Evolutionary conservation across 2,888 invertebrate genomes (phyloP).

Genomic region (Hermaeophaga mercurialis): DNA sequence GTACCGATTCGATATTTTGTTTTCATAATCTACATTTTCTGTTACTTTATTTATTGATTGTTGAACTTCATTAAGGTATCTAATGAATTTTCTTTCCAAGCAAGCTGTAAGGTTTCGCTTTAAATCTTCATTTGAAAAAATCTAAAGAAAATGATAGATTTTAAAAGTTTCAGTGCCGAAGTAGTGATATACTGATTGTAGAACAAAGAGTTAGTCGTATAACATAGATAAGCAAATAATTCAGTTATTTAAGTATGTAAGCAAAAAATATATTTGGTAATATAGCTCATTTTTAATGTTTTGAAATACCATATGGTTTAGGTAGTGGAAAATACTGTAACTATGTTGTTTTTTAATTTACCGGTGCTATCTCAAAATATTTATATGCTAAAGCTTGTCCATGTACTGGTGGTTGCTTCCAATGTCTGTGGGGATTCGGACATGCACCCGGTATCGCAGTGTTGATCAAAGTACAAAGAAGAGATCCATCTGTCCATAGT

Average conservation of each 20-base stretch:
- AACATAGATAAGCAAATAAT: no score
- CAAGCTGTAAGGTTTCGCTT: conserved; percentile 59
- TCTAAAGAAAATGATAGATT: conserved; percentile 57
- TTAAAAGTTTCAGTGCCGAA: no score
- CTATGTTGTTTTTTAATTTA: no score
- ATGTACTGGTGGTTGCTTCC: conserved; percentile 60
- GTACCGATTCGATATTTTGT: conserved; percentile 57
- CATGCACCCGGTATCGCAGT: conserved; percentile 66
- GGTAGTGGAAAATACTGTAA: no score
- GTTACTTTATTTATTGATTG: conserved; percentile 45
- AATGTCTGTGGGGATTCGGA: conserved; percentile 60
- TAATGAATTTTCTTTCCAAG: conserved; percentile 64
- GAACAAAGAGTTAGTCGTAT: no score
- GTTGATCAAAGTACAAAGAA: conserved; percentile 65
- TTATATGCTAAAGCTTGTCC: conserved; percentile 66
- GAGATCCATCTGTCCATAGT: conserved; percentile 65
- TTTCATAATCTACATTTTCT: conserved; percentile 33
- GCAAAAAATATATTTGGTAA: no score
- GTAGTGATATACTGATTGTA: no score
- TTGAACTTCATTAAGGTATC: conserved; percentile 62
- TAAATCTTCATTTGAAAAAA: conserved; percentile 64
- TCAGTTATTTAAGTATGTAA: no score
- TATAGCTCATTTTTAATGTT: no score
- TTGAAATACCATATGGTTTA: no score
- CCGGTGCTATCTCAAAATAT: conserved; percentile 65